Percentiles rank a stretch among this genome's conserved stretches.
phyloP scores from a whole-genome alignment of 2,797 vertebrate genomes.

The Cottoperca gobio region DNA sequence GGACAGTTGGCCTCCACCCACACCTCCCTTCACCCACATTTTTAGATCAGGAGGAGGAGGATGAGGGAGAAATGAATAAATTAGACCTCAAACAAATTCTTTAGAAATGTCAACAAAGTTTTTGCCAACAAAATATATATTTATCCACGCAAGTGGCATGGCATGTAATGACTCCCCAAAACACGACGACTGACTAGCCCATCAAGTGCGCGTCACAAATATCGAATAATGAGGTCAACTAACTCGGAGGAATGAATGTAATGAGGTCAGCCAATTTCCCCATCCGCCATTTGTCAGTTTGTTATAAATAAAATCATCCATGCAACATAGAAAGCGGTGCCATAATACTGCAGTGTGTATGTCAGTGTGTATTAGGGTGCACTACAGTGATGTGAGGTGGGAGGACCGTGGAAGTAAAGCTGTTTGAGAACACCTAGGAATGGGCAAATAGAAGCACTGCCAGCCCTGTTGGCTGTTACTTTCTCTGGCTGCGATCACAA shows the following conservation, averaged over 20 bases:
- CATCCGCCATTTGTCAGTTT: constrained; percentile 59
- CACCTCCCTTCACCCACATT: background rate
- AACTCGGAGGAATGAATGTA: constrained; percentile 69
- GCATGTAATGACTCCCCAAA: constrained; percentile 45
- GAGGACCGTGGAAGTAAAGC: constrained; percentile 70
- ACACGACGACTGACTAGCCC: constrained; percentile 51
- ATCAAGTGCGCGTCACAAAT: constrained; percentile 64
- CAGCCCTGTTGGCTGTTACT: constrained; percentile 45
- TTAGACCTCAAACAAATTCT: constrained; percentile 1
- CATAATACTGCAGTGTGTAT: constrained; percentile 49
- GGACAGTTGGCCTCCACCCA: constrained; percentile 1
- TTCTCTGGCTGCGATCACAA: constrained; percentile 43
- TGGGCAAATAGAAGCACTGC: constrained; percentile 63
- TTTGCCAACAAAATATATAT: background rate
- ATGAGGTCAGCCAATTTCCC: constrained; percentile 75
- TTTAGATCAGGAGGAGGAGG: background rate
- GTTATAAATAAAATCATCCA: constrained; percentile 50
- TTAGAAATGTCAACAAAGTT: constrained; percentile 9
- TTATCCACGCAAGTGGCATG: background rate
- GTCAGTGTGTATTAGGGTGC: constrained; percentile 66
- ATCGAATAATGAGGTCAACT: constrained; percentile 74
- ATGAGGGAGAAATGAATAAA: constrained; percentile 4
- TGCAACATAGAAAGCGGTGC: constrained; percentile 44
- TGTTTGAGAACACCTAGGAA: constrained; percentile 67
- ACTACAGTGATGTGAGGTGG: constrained; percentile 63